phyloP scores from a whole-genome alignment of 2,113 vertebrate species.

The Nipponia nippon region DNA sequence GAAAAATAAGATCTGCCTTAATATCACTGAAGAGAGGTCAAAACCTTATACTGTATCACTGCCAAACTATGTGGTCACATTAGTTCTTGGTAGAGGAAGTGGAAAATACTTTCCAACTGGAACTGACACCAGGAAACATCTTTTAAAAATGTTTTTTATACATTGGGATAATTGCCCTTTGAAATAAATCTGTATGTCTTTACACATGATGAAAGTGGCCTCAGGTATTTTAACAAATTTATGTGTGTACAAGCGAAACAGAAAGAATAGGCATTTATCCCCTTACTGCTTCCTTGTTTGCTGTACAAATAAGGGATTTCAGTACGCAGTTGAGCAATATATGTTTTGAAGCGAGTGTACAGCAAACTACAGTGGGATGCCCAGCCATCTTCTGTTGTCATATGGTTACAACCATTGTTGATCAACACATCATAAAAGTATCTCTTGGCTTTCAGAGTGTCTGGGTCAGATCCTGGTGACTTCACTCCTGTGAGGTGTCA shows the following conservation, averaged over 20 bases:
- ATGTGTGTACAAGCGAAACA: background rate
- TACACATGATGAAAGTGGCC: background rate
- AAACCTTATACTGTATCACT: background rate
- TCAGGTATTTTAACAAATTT: background rate
- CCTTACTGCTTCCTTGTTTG: background rate
- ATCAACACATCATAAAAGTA: background rate
- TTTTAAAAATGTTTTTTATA: background rate
- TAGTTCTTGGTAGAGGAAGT: background rate
- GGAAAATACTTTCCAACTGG: background rate
- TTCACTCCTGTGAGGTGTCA: background rate
- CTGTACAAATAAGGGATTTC: background rate
- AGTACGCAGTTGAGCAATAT: background rate
- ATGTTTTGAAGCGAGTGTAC: background rate
- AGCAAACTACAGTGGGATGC: background rate
- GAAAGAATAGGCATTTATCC: background rate
- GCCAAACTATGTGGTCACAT: background rate
- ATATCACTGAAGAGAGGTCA: background rate
- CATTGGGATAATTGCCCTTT: background rate
- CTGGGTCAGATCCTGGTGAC: background rate
- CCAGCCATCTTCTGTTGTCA: background rate
- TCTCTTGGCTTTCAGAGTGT: background rate
- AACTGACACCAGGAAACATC: constrained; percentile 21
- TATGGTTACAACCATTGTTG: background rate
- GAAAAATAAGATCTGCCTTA: constrained; percentile 30
- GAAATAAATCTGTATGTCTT: background rate